Conservation (phyloP, 2,113 vertebrate species). For the Ploceus nigricollis region DNA sequence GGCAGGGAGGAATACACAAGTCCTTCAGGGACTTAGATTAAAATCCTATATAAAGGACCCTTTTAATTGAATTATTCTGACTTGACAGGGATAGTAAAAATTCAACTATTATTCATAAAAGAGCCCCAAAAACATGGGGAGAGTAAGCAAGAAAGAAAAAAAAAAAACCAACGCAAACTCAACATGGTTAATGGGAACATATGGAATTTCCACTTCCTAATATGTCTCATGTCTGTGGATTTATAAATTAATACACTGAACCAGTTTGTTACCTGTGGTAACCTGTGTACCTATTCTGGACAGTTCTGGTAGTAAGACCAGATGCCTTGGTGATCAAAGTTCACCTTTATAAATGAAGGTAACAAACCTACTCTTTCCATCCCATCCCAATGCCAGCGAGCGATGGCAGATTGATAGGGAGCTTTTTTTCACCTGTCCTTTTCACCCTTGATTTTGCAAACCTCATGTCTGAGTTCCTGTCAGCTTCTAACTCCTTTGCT, state of each 20-base stretch:
- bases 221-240: background rate
- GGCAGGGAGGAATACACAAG: fast-evolving
- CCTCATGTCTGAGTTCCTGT: background rate
- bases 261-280: background rate
- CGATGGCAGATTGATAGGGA: background rate
- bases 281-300: too few relatives aligned
- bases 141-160: fast-evolving
- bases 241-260: background rate
- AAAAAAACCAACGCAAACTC: background rate
- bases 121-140: fast-evolving
- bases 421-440: background rate
- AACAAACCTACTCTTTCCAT: background rate
- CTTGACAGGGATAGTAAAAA: background rate
- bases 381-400: background rate
- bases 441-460: background rate
- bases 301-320: background rate
- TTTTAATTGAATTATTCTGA: background rate
- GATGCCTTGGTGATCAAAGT: background rate
- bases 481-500: background rate
- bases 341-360: background rate
- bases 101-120: background rate
- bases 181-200: background rate
- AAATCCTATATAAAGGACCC: background rate
- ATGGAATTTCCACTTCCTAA: background rate
- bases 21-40: background rate